These are phyloP conservation scores for Xanthorhoe spadicearia DNA, from an alignment of 2,888 invertebrate genomes.

Conservation along the genomic window DNA sequence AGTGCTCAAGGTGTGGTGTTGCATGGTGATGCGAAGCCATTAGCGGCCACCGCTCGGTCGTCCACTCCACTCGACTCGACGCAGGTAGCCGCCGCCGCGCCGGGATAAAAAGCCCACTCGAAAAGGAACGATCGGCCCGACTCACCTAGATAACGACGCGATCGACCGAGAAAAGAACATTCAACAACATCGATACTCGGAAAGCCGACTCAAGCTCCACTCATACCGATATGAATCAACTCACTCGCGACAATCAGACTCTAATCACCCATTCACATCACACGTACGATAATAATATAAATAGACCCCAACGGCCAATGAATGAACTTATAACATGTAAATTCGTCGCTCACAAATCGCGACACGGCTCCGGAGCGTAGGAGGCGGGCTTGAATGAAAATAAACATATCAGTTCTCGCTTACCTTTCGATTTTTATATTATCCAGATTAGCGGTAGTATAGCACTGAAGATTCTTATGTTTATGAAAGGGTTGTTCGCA, in stretches of 20 bases:
- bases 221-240: constrained; percentile 59
- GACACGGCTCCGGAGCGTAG: constrained; percentile 77
- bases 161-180: constrained; percentile 56
- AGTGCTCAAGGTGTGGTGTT: constrained; percentile 58
- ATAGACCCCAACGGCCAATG: constrained; percentile 75
- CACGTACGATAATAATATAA: constrained; percentile 78
- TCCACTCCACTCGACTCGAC: constrained; percentile 52
- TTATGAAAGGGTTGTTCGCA: constrained; percentile 63
- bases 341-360: constrained; percentile 83
- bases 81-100: constrained; percentile 70
- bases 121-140: constrained; percentile 74
- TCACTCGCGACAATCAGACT: constrained; percentile 56
- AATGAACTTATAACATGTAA: constrained; percentile 83
- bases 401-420: constrained; percentile 68
- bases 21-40: constrained; percentile 56
- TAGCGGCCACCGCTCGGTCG: constrained; percentile 57
- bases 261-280: constrained; percentile 77
- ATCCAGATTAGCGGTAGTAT: constrained; percentile 80
- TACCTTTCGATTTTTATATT: constrained; percentile 81
- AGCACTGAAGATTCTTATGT: constrained; percentile 62
- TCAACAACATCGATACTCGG: constrained; percentile 46
- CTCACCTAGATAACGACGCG: constrained; percentile 74
- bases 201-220: constrained; percentile 48
- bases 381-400: constrained; percentile 80
- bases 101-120: constrained; percentile 81